Evolutionary conservation across 2,888 invertebrate genomes (phyloP).

Genomic region (Euphydryas editha): DNA sequence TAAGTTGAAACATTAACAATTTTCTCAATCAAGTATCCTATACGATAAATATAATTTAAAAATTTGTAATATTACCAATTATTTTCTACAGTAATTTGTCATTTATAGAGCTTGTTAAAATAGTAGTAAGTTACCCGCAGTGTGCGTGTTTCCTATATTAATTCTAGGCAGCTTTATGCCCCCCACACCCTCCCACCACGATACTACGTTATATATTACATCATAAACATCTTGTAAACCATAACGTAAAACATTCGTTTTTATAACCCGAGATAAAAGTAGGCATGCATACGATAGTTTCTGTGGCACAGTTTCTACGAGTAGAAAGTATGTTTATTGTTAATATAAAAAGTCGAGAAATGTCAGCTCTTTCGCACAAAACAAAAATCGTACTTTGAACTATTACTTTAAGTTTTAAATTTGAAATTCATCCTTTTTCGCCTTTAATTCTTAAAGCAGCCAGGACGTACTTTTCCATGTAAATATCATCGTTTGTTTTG

Average conservation of each 20-base stretch:
- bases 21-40: background rate
- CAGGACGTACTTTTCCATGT: too few relatives aligned
- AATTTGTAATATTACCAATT: background rate
- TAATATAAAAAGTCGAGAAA: constrained; percentile 1
- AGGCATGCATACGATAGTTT: constrained; percentile 40
- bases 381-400: background rate
- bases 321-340: background rate
- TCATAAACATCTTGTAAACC: constrained; percentile 46
- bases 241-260: constrained; percentile 43
- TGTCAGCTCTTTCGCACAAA: background rate
- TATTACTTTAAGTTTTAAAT: background rate
- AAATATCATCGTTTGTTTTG: too few relatives aligned
- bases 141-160: constrained; percentile 23
- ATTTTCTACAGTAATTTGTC: background rate
- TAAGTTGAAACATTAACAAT: too few relatives aligned
- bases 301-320: constrained; percentile 15
- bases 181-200: constrained; percentile 36
- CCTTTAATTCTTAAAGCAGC: too few relatives aligned
- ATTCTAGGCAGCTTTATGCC: constrained; percentile 35
- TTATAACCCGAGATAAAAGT: constrained; percentile 45
- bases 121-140: constrained; percentile 10
- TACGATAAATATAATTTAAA: background rate
- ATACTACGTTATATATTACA: constrained; percentile 40
- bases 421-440: too few relatives aligned
- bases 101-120: background rate